Percentiles rank a stretch among this genome's conserved stretches.
phyloP scores from a whole-genome alignment of 2,113 vertebrate species.

The Festucalex cinctus region DNA sequence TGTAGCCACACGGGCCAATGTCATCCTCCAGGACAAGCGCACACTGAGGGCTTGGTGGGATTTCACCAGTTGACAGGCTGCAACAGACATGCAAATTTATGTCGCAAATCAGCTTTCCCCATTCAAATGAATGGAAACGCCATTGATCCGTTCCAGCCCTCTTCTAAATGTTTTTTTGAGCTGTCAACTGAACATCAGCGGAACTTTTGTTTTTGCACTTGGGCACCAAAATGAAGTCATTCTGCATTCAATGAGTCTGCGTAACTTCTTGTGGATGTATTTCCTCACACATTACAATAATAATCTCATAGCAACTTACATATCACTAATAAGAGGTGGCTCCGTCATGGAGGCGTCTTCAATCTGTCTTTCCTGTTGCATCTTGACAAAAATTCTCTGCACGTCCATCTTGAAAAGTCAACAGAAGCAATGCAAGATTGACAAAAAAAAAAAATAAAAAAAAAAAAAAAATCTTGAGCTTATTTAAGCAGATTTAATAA shows the following conservation, averaged over 20 bases:
- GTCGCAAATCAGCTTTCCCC: too few relatives aligned
- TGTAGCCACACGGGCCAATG: constrained; percentile 87
- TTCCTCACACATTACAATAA: too few relatives aligned
- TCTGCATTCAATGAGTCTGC: too few relatives aligned
- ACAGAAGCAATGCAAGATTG: neutral
- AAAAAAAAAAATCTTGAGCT: neutral
- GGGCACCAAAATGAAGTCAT: too few relatives aligned
- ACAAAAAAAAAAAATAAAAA: neutral
- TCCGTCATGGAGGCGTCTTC: constrained; percentile 70
- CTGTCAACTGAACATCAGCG: too few relatives aligned
- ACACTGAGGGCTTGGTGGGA: constrained; percentile 83
- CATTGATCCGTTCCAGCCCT: too few relatives aligned
- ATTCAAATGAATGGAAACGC: too few relatives aligned
- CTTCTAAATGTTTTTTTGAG: too few relatives aligned
- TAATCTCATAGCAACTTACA: constrained; percentile 63
- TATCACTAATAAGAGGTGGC: constrained; percentile 83
- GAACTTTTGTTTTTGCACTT: too few relatives aligned
- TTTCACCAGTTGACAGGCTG: constrained; percentile 83
- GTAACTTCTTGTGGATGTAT: too few relatives aligned
- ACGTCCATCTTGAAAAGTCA: constrained; percentile 77
- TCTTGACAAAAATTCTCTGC: constrained; percentile 86
- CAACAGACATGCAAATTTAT: neutral
- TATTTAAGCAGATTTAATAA: neutral
- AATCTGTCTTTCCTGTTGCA: constrained; percentile 80
- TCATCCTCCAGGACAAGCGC: constrained; percentile 91